These are phyloP conservation scores for Limenitis camilla DNA, from an alignment of 2,888 invertebrate species.

Conservation along the genomic window DNA sequence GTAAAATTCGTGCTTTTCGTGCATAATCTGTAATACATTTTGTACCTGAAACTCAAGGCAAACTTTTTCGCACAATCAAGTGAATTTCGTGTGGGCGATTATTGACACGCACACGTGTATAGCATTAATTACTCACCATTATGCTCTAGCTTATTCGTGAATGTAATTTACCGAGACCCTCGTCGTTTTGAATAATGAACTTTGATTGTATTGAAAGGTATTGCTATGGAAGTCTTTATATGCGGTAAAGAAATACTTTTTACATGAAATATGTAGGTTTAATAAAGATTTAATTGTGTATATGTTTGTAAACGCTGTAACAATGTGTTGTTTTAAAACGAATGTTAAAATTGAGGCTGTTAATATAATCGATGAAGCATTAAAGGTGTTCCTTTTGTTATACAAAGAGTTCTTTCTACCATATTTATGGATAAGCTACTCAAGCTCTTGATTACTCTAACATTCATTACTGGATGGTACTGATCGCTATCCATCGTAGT, in stretches of 20 bases:
- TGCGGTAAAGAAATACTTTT: background rate
- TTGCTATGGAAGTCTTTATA: slow-evolving; percentile 1
- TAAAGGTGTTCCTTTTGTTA: too few species aligned
- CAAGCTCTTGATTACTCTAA: too few species aligned
- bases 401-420: too few species aligned
- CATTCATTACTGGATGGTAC: too few species aligned
- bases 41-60: background rate
- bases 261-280: too few species aligned
- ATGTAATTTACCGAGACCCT: slow-evolving; percentile 14
- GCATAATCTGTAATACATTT: background rate
- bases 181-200: slow-evolving; percentile 13
- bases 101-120: slow-evolving; percentile 19
- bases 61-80: slow-evolving; percentile 8
- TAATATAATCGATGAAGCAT: too few species aligned
- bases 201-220: slow-evolving; percentile 8
- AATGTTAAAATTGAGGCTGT: too few species aligned
- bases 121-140: slow-evolving; percentile 23
- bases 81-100: slow-evolving; percentile 14
- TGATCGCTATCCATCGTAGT: too few species aligned
- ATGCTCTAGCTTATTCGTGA: slow-evolving; percentile 16
- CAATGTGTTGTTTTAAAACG: too few species aligned
- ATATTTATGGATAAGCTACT: too few species aligned
- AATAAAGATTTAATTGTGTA: too few species aligned
- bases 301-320: too few species aligned
- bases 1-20: background rate